These are phyloP conservation scores for Callyntrura guangdongensis DNA, from an alignment of 2,888 invertebrate species.

Conservation along the genomic window DNA sequence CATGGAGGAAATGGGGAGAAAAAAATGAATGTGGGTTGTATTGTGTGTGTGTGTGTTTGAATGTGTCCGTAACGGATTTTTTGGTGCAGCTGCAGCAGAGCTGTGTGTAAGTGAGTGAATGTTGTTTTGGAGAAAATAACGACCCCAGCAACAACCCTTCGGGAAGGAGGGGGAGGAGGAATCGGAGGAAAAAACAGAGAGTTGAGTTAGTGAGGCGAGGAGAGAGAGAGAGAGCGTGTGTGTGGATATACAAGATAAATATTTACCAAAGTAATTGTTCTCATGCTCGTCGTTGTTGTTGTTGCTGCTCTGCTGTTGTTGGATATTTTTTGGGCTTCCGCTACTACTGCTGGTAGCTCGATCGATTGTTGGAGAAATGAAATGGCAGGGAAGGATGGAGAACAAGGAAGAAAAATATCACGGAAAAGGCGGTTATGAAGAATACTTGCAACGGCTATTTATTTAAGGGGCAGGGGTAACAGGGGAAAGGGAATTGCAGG, in stretches of 20 bases:
- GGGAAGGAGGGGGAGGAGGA: background rate
- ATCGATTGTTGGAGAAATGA: background rate
- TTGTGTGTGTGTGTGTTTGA: too few species aligned
- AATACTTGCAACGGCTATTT: too few species aligned
- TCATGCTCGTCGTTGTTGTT: slow-evolving; percentile 12
- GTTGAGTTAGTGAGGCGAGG: background rate
- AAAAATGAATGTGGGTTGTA: background rate
- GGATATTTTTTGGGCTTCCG: background rate
- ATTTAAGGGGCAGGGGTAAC: too few species aligned
- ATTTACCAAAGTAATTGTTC: slow-evolving; percentile 84
- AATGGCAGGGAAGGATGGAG: background rate
- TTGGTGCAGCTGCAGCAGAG: too few species aligned
- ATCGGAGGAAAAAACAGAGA: slow-evolving; percentile 6
- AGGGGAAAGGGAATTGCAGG: too few species aligned
- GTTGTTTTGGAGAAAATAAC: slow-evolving; percentile 13
- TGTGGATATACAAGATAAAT: slow-evolving; percentile 83
- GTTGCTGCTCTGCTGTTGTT: background rate
- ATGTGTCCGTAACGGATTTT: background rate
- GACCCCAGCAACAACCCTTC: slow-evolving; percentile 9
- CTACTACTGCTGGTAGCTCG: background rate
- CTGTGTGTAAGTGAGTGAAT: background rate
- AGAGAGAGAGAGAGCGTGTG: slow-evolving; percentile 71
- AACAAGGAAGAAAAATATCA: background rate
- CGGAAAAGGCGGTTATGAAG: background rate
- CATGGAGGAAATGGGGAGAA: background rate